Conservation (phyloP, 2,113 vertebrate species). For the Garra rufa region DNA sequence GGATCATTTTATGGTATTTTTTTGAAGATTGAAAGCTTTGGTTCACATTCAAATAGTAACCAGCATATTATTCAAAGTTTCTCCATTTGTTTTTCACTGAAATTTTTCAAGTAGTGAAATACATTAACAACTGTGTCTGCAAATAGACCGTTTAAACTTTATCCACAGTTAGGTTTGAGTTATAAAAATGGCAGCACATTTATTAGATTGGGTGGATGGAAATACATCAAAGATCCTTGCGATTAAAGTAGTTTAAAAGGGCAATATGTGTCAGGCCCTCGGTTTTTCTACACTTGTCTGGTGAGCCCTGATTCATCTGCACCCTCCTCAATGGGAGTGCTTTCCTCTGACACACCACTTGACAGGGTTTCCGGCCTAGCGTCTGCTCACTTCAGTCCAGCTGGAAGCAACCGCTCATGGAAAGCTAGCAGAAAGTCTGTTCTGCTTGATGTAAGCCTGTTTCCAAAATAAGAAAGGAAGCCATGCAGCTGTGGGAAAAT, state of each 20-base stretch:
- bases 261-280: background rate
- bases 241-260: background rate
- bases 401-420: conserved; percentile 37
- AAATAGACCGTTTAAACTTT: background rate
- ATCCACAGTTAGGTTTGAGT: background rate
- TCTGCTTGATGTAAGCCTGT: conserved; percentile 10
- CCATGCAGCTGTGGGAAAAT: conserved; percentile 24
- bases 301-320: background rate
- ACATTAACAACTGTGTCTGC: background rate
- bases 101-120: background rate
- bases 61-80: background rate
- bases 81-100: background rate
- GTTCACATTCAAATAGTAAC: background rate
- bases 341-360: conserved; percentile 33
- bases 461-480: conserved; percentile 43
- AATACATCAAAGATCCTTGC: conserved; percentile 10
- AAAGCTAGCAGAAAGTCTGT: conserved; percentile 34
- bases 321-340: conserved; percentile 3
- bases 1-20: background rate
- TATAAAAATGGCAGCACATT: conserved; percentile 9
- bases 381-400: conserved; percentile 36
- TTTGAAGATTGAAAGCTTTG: background rate
- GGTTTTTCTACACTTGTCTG: conserved; percentile 28
- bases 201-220: conserved; percentile 16
- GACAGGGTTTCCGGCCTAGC: conserved; percentile 16